Base-by-base conservation (phyloP, 2,113 vertebrate species). In the Tapirus terrestris region DNA sequence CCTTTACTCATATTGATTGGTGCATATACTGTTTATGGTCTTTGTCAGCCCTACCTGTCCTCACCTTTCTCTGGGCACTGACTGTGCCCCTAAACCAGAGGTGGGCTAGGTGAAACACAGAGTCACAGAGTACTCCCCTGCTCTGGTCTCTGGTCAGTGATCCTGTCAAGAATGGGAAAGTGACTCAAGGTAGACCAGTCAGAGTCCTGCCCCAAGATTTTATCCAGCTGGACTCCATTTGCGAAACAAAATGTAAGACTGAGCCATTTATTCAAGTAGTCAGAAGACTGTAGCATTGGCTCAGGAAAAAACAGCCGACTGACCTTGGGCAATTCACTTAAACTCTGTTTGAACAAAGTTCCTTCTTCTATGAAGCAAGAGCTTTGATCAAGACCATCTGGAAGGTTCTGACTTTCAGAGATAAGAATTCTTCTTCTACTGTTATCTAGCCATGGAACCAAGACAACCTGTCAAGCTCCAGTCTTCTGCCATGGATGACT, bases 211-310 rank as follows among this genome's bases (percentile, higher is more conserved):
- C 45, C 75, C 76, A 39, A 53, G 45, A 51, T 3, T 91, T 67
- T 23, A 65, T 65, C 39, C 60, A 72, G 36, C 60, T 56, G 48
- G 53, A 63, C 33, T 92, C 23, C 48, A 65, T 88, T 73, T 93
- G 45, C 61, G 91, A 96, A 83, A 79, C 36, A 87, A 90, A 94
- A 67, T 73, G 72, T 60, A 88, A 88, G 77, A 73, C 31, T 33
- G 61, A 96, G n/a, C 20, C 63, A 75, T n/a, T 56, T 79, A 88
- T 31, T 91, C 83, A 95, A 95, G 72, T 17, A 9, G 45, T 29
- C 83, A 43, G 68, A 94, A 48, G 48, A 67, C 43, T 76, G 3
- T 33, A 89, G 18, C 10, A 31, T 20, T 84, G 60, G 48, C 79
- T 75, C 31, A 58, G 61, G 29, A 16, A 13, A 67, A 75, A 36